Evolutionary conservation across 2,888 invertebrate genomes (phyloP).

Genomic region (Cactoblastis cactorum): DNA sequence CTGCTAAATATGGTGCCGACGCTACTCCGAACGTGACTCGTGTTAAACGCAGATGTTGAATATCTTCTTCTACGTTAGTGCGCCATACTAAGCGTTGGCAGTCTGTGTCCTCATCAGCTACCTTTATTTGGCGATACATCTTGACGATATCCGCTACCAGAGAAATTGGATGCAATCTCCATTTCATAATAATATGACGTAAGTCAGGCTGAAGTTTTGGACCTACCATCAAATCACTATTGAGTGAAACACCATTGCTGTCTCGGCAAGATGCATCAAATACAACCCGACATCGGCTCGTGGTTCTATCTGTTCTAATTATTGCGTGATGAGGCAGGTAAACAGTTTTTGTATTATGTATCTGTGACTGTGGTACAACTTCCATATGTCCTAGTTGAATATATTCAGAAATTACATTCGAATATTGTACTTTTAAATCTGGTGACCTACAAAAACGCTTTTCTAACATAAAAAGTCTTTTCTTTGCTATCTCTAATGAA

Average conservation of each 20-base stretch:
- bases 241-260: slow-evolving; percentile 3
- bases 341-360: background rate
- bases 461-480: slow-evolving; percentile 10
- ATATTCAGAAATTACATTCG: slow-evolving; percentile 15
- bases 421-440: slow-evolving; percentile 8
- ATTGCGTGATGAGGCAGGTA: slow-evolving; percentile 10
- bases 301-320: too few species aligned
- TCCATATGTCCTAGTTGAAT: slow-evolving; percentile 12
- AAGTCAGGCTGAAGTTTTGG: slow-evolving; percentile 14
- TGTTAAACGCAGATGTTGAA: too few species aligned
- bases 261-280: slow-evolving; percentile 10
- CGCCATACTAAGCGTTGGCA: slow-evolving; percentile 17
- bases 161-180: slow-evolving; percentile 13
- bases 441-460: slow-evolving; percentile 1
- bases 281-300: too few species aligned
- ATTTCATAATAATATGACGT: slow-evolving; percentile 8
- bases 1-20: slow-evolving; percentile 21
- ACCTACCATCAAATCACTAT: slow-evolving; percentile 15
- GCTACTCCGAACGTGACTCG: slow-evolving; percentile 24
- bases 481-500: slow-evolving; percentile 14
- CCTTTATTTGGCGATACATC: slow-evolving; percentile 30
- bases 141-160: slow-evolving; percentile 28
- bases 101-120: slow-evolving; percentile 20
- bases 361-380: background rate
- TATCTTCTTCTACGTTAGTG: slow-evolving; percentile 17